These are phyloP conservation scores for Camponotus floridanus DNA, from an alignment of 1,140 invertebrate species.

Conservation along the genomic window DNA sequence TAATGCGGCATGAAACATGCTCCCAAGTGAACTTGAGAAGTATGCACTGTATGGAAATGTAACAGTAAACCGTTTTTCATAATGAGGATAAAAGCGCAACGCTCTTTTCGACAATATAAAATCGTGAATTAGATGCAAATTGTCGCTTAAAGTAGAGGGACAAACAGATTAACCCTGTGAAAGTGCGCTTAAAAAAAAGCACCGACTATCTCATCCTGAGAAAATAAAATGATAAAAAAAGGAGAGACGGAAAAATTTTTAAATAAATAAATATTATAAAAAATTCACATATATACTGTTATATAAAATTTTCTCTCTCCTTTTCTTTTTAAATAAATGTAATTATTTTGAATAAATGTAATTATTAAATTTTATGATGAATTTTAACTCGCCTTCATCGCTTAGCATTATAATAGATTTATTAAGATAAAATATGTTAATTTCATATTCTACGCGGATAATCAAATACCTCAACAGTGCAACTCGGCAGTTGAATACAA, in stretches of 20 bases:
- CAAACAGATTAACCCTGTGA: not conserved
- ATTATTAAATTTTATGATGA: not conserved
- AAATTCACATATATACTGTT: not conserved
- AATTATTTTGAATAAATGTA: slow-evolving; percentile 10
- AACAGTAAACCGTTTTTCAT: slow-evolving; percentile 24
- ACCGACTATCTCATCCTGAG: not conserved
- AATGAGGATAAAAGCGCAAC: slow-evolving; percentile 3
- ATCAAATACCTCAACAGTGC: not conserved
- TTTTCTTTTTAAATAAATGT: not conserved
- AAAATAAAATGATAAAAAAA: not conserved
- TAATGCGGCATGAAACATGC: not conserved
- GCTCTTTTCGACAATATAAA: slow-evolving; percentile 20
- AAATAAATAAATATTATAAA: not conserved
- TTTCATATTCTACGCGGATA: not conserved
- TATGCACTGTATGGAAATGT: not conserved
- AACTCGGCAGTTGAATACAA: not conserved
- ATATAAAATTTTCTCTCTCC: not conserved
- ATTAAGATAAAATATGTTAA: slow-evolving; percentile 13
- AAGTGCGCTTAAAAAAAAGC: not conserved
- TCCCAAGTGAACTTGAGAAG: slow-evolving; percentile 42
- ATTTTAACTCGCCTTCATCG: not conserved
- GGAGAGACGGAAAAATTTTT: not conserved
- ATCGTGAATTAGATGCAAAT: slow-evolving; percentile 15
- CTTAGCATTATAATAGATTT: slow-evolving; percentile 5
- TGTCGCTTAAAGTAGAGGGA: not conserved